Evolutionary conservation across 1,140 invertebrate genomes (phyloP).

Genomic region (Mercenaria mercenaria): DNA sequence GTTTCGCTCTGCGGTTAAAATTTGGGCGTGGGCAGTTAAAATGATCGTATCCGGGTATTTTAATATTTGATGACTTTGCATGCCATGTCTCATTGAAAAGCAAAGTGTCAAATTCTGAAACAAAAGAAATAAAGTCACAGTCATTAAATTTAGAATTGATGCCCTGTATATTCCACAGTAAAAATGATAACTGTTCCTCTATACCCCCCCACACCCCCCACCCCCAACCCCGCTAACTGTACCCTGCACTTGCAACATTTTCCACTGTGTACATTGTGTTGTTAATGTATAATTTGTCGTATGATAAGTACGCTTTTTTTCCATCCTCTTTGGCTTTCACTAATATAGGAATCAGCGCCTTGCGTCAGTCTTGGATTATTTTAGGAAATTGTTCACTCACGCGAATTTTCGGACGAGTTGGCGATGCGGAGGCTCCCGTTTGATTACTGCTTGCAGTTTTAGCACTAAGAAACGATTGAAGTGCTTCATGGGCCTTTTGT

Average conservation of each 20-base stretch:
- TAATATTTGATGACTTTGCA: neutral
- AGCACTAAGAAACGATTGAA: neutral
- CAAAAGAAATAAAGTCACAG: constrained; percentile 38
- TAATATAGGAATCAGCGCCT: neutral
- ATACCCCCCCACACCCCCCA: neutral
- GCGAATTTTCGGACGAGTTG: neutral
- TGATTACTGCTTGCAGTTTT: neutral
- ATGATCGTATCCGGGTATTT: neutral
- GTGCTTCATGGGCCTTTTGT: neutral
- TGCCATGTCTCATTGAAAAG: constrained; percentile 46
- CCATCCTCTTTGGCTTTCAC: neutral
- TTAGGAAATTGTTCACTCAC: constrained; percentile 10
- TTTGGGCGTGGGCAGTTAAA: constrained; percentile 39
- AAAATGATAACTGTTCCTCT: neutral
- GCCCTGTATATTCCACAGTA: constrained; percentile 46
- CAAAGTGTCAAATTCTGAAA: constrained; percentile 24
- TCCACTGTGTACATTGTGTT: neutral
- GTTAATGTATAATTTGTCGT: constrained; percentile 38
- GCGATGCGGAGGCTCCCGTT: neutral
- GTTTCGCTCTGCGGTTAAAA: neutral
- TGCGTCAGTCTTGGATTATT: neutral
- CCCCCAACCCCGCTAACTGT: too few species aligned
- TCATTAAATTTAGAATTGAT: constrained; percentile 21
- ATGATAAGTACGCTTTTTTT: constrained; percentile 1
- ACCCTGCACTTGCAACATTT: neutral